phyloP scores from a whole-genome alignment of 2,888 invertebrate genomes.

The Phymatocera aterrima region DNA sequence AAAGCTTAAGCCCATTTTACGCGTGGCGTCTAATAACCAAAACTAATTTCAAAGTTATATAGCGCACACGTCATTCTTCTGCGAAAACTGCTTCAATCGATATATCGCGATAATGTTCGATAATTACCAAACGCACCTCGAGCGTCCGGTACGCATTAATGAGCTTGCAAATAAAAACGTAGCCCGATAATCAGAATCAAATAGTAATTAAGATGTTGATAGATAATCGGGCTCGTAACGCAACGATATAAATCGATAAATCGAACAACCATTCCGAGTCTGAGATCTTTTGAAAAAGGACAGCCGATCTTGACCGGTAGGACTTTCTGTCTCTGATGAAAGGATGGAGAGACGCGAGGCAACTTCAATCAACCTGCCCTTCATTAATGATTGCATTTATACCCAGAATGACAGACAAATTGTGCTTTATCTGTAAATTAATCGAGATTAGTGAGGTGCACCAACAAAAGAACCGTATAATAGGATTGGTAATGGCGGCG shows the following conservation, averaged over 20 bases:
- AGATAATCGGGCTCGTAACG: constrained; percentile 33
- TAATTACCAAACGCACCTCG: constrained; percentile 33
- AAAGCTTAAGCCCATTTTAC: constrained; percentile 28
- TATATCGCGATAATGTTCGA: constrained; percentile 6
- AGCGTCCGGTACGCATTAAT: no score
- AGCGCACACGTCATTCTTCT: constrained; percentile 24
- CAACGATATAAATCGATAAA: constrained; percentile 17
- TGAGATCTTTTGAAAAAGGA: constrained; percentile 1
- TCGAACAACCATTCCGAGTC: background rate
- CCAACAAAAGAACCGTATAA: constrained; percentile 48
- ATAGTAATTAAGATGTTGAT: constrained; percentile 38
- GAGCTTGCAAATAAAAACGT: constrained; percentile 35
- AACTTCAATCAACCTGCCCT: constrained; percentile 64
- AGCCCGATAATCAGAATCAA: constrained; percentile 27
- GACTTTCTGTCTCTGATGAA: constrained; percentile 24
- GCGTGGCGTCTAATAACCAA: constrained; percentile 29
- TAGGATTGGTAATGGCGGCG: constrained; percentile 46
- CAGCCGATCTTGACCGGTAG: background rate
- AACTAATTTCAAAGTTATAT: constrained; percentile 31
- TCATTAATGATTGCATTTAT: constrained; percentile 63
- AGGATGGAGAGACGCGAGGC: constrained; percentile 54
- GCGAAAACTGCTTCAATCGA: constrained; percentile 35
- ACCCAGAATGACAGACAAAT: constrained; percentile 60
- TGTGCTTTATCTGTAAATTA: constrained; percentile 61
- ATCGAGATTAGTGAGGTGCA: constrained; percentile 56